phyloP scores from a whole-genome alignment of 2,797 vertebrate genomes.

The Emys orbicularis region DNA sequence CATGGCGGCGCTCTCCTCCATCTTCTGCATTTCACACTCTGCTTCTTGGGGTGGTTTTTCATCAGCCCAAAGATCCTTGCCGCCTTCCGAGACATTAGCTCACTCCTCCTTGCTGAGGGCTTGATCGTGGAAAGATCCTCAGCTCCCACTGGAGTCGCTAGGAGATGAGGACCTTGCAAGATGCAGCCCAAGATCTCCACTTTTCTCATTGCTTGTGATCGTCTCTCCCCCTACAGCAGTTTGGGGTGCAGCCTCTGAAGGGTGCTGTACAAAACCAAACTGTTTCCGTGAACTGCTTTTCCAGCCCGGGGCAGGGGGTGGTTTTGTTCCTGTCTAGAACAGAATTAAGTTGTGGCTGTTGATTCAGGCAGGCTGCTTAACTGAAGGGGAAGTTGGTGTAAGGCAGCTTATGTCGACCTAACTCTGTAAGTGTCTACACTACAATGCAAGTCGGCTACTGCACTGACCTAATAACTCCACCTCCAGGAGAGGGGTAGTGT shows the following conservation, averaged over 20 bases:
- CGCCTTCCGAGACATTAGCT: neutral
- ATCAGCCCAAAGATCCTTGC: accelerated
- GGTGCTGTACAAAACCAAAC: accelerated
- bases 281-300: neutral
- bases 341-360: neutral
- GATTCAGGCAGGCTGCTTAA: neutral
- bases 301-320: accelerated
- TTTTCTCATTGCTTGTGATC: accelerated
- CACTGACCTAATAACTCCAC: no score
- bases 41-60: neutral
- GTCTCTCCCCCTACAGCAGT: accelerated
- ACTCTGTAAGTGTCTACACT: neutral
- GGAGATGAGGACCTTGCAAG: neutral
- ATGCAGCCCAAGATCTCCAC: neutral
- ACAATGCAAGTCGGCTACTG: no score
- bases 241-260: accelerated
- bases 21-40: neutral
- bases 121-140: neutral
- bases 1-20: neutral
- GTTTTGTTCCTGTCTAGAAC: neutral
- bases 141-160: accelerated
- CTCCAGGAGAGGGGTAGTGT: no score
- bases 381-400: neutral
- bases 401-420: no score
- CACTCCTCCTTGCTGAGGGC: neutral